phyloP scores from a whole-genome alignment of 2,113 vertebrate species.

The Phaetusa simplex region DNA sequence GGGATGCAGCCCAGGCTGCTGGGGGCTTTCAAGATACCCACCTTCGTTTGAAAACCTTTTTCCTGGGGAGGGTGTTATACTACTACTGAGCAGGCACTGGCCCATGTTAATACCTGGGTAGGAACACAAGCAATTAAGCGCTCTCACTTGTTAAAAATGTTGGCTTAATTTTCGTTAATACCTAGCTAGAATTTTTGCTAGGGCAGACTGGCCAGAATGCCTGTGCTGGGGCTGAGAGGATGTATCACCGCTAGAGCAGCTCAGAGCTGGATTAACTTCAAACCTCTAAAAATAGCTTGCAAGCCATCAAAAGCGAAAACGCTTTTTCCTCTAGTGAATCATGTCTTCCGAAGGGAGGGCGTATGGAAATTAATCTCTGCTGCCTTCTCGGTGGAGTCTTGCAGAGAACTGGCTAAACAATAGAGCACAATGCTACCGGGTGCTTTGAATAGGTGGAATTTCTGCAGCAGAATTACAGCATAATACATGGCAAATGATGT shows the following conservation, averaged over 20 bases:
- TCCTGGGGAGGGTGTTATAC: not conserved
- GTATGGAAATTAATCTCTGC: not conserved
- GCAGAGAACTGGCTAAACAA: not conserved
- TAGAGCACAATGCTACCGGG: not conserved
- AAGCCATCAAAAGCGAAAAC: not conserved
- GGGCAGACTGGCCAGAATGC: not conserved
- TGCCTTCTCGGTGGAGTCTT: not conserved
- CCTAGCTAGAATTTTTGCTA: not conserved
- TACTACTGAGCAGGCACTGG: not conserved
- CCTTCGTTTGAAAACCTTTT: not conserved
- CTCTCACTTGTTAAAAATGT: too few relatives aligned
- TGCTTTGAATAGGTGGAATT: not conserved
- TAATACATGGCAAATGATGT: not conserved
- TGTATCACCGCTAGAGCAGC: not conserved
- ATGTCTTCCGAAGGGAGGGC: not conserved
- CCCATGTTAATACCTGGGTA: not conserved
- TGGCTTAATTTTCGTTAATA: not conserved
- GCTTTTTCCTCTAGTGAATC: not conserved
- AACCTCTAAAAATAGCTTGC: slow-evolving; percentile 53
- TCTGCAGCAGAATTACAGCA: not conserved
- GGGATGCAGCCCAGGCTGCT: not conserved
- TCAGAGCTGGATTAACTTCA: slow-evolving; percentile 53
- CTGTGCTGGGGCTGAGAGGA: not conserved
- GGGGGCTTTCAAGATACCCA: not conserved
- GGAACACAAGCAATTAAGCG: not conserved